phyloP scores from a whole-genome alignment of 2,888 invertebrate species.

The Cheilosia grossa region DNA sequence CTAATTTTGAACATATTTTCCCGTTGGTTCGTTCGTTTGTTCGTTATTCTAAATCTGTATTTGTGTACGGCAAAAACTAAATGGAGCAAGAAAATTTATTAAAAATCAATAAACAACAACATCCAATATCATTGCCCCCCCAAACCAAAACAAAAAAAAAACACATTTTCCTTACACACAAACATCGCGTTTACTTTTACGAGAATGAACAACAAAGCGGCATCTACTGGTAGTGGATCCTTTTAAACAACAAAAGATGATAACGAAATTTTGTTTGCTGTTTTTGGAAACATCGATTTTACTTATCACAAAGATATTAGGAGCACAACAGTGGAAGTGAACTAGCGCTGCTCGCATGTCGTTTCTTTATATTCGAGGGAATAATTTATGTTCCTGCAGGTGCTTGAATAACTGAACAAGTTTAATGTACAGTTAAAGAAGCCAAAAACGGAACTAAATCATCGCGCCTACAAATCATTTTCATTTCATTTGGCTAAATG shows the following conservation, averaged over 20 bases:
- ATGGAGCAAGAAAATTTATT: conserved; percentile 81
- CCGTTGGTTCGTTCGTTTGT: conserved; percentile 21
- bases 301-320: conserved; percentile 41
- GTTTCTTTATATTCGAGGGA: not conserved
- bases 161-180: conserved; percentile 34
- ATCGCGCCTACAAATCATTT: conserved; percentile 49
- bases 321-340: not conserved
- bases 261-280: not conserved
- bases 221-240: conserved; percentile 64
- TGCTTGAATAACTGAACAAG: conserved; percentile 6
- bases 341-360: conserved; percentile 5
- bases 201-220: conserved; percentile 69
- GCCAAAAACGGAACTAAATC: not conserved
- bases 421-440: conserved; percentile 45
- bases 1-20: conserved; percentile 75
- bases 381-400: conserved; percentile 30
- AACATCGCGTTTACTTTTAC: conserved; percentile 70
- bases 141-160: not conserved
- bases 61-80: conserved; percentile 80
- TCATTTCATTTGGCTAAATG: conserved; percentile 61
- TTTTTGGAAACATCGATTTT: conserved; percentile 59
- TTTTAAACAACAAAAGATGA: conserved; percentile 60
- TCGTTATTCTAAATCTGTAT: conserved; percentile 74
- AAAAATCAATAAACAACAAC: conserved; percentile 73
- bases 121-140: conserved; percentile 7